phyloP scores from a whole-genome alignment of 2,113 vertebrate species.

The Athene cunicularia region DNA sequence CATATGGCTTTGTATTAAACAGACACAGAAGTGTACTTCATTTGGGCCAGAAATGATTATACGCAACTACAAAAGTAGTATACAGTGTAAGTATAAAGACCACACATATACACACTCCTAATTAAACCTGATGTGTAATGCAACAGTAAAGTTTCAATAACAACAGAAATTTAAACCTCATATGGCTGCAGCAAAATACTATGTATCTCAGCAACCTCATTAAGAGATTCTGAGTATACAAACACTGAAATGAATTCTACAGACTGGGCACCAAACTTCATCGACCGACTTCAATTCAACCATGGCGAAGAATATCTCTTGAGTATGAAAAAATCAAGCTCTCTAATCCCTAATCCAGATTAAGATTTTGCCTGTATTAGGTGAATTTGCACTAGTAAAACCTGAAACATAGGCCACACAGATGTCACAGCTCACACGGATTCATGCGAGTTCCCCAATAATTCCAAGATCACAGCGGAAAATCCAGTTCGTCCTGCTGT shows the following conservation, averaged over 20 bases:
- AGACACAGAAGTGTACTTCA: not conserved
- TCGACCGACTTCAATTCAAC: not conserved
- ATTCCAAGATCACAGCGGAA: not conserved
- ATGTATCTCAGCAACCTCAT: not conserved
- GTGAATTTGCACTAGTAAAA: not conserved
- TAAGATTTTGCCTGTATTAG: not conserved
- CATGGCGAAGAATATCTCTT: not conserved
- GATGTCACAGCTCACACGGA: rapidly evolving
- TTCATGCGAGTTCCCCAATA: not conserved
- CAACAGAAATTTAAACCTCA: not conserved
- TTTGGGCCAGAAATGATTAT: not conserved
- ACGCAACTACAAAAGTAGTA: not conserved
- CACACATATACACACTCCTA: not conserved
- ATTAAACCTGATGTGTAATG: not conserved
- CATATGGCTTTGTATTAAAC: not conserved
- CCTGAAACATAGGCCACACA: not conserved
- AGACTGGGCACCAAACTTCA: not conserved
- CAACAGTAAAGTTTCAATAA: not conserved
- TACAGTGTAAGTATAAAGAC: rapidly evolving
- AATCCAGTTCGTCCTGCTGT: not conserved
- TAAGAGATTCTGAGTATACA: not conserved
- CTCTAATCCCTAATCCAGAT: not conserved
- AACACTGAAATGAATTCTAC: not conserved
- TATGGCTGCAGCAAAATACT: not conserved
- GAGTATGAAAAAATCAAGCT: not conserved